A percentile compares a stretch with the other conserved stretches of the same genome.
Conservation (phyloP, 2,797 vertebrate genomes). For the Pseudotriccus pelzelni region DNA sequence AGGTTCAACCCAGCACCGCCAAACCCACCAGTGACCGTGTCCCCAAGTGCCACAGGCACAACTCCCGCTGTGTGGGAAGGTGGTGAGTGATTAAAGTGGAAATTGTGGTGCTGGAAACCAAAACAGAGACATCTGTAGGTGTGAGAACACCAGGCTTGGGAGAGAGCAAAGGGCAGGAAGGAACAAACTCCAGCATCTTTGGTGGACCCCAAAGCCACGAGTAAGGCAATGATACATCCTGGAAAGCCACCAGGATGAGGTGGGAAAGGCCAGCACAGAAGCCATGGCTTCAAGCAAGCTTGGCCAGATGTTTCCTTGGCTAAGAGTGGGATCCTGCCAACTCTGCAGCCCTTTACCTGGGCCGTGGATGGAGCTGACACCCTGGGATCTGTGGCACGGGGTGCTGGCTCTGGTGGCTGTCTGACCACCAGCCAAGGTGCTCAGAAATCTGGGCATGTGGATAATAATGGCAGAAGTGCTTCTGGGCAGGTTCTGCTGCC, state of each 20-base stretch:
- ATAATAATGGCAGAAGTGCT: not conserved
- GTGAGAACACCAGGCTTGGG: not conserved
- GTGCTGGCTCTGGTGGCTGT: not conserved
- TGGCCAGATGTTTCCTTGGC: not conserved
- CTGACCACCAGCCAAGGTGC: not conserved
- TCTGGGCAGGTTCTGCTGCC: not conserved
- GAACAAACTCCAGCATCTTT: not conserved
- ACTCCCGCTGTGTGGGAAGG: not conserved
- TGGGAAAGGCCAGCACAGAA: not conserved
- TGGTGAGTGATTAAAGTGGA: not conserved
- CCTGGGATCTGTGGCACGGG: fast-evolving
- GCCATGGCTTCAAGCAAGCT: not conserved
- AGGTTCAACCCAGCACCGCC: not conserved
- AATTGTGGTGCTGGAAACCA: not conserved
- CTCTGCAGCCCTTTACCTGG: fast-evolving
- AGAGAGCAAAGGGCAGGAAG: not conserved
- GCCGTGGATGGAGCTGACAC: not conserved
- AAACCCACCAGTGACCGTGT: not conserved
- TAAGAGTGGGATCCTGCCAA: not conserved
- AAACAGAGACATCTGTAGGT: not conserved
- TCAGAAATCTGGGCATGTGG: not conserved
- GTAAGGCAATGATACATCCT: not conserved
- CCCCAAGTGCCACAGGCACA: not conserved
- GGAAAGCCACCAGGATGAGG: not conserved
- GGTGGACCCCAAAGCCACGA: not conserved